Percentiles rank a stretch among this genome's conserved stretches.
Evolutionary conservation across 1,140 invertebrate genomes (phyloP).

Genomic region (Drosophila ohnishii): DNA sequence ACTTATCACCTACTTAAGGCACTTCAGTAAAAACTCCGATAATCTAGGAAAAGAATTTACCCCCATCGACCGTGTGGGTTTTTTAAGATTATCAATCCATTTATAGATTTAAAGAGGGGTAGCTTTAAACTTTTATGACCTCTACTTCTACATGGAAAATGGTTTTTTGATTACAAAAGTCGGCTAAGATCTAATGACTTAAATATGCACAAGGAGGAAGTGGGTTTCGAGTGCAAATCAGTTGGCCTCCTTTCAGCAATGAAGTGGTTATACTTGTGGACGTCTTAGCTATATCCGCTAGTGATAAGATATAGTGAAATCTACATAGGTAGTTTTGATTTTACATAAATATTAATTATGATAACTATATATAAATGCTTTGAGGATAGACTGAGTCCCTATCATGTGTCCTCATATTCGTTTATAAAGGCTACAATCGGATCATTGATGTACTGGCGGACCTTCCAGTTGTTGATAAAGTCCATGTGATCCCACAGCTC

Average conservation of each 20-base stretch:
- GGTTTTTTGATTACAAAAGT: slow-evolving; percentile 21
- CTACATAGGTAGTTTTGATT: not conserved
- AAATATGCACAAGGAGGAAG: not conserved
- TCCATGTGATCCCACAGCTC: slow-evolving; percentile 59
- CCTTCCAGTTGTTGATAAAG: slow-evolving; percentile 83
- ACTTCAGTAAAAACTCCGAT: slow-evolving; percentile 20
- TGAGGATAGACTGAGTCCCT: no score
- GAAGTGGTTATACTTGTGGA: slow-evolving; percentile 15
- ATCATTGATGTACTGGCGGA: slow-evolving; percentile 79
- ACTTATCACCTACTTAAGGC: slow-evolving; percentile 30
- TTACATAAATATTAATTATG: slow-evolving; percentile 4
- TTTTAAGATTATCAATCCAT: slow-evolving; percentile 7
- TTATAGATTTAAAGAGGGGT: slow-evolving; percentile 26
- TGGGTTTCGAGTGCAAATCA: slow-evolving; percentile 5
- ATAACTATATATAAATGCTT: not conserved
- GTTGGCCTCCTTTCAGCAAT: not conserved
- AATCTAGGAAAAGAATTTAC: slow-evolving; percentile 13
- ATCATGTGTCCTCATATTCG: slow-evolving; percentile 39
- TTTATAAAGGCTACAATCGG: slow-evolving; percentile 83
- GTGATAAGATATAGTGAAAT: slow-evolving; percentile 18
- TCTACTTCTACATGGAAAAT: slow-evolving; percentile 7
- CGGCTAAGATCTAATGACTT: slow-evolving; percentile 9
- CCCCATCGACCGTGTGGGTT: not conserved
- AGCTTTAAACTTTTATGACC: slow-evolving; percentile 16
- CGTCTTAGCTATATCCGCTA: slow-evolving; percentile 22